Base-by-base conservation (phyloP, 2,797 vertebrate species). In the Eupleurogrammus muticus region DNA sequence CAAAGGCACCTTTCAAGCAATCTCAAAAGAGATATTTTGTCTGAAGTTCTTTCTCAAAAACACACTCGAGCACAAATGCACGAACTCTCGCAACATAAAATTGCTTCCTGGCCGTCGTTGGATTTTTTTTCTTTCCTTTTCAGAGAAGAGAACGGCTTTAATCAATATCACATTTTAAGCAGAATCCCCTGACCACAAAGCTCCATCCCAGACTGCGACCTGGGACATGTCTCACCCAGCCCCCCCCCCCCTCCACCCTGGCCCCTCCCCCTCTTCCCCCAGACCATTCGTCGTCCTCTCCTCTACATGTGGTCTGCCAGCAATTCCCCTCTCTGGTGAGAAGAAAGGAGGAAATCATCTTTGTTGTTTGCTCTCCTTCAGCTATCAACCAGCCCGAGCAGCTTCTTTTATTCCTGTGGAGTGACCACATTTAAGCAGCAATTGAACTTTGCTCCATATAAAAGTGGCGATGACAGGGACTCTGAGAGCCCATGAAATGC, bases 241-340 rank as follows among this genome's bases (percentile, higher is more conserved):
- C 12, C 38, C 14, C 61, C 23, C 20, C 19, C 28, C 11, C 49
- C 35, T 17, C 35, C 32, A 10, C 56, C 17, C 2, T n/a, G n/a
- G 21, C 4, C 32, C 49, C 19, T 20, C 34, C 23, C 20, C 28
- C 32, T 9, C 61, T 3, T 47, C 68, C 36, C 38, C 38, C 13
- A 5, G 13, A 55, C 51, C 62, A 44, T 57, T 9, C 64, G 40
- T 62, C 61, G 44, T 58, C 21, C 21, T 48, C 59, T 74, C 56
- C 36, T 46, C 62, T 63, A 67, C 73, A 83, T 87, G 81, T 82
- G 87, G 83, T 83, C 32, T 46, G 46, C 51, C 35, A 73, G 67
- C 19, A 5, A 74, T 73, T 35, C 52, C 16, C 70, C 51, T 4
- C 63, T 71, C 56, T 55, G 58, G 50, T 67, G 58, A 74, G 28